These are phyloP conservation scores for Acholoe squamosa DNA, from an alignment of 2,888 invertebrate species.

Conservation along the genomic window DNA sequence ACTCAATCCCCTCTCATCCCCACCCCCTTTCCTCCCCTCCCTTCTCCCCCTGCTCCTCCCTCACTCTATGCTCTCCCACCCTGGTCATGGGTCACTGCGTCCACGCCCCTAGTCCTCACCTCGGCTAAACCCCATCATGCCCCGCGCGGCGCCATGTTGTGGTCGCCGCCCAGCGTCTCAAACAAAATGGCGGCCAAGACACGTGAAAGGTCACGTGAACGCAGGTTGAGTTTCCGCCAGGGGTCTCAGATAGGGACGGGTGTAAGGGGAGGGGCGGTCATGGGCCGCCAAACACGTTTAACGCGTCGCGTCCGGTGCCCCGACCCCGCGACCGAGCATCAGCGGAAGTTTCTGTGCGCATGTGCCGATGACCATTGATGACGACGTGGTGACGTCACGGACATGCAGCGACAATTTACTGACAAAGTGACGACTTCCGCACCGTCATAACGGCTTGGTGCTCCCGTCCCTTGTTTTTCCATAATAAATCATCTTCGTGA, in stretches of 20 bases:
- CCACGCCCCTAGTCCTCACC: background rate
- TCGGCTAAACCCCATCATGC: background rate
- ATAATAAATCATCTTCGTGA: constrained; percentile 12
- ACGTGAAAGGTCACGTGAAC: constrained; percentile 14
- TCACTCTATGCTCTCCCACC: background rate
- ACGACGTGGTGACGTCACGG: constrained; percentile 49
- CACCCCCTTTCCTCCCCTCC: background rate
- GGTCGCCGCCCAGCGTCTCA: background rate
- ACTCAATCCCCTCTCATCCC: constrained; percentile 50
- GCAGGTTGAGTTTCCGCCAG: background rate
- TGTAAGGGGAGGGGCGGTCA: background rate
- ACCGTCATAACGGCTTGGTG: constrained; percentile 30
- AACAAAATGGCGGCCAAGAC: constrained; percentile 21
- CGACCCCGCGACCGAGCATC: background rate
- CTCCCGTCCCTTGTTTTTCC: background rate
- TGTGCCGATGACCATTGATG: constrained; percentile 2
- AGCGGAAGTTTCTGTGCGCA: constrained; percentile 23
- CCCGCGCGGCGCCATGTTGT: background rate
- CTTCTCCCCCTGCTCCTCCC: background rate
- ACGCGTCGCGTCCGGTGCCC: background rate
- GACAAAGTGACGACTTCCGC: constrained; percentile 26
- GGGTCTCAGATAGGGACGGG: background rate
- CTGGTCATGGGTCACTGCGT: background rate
- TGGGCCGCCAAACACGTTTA: constrained; percentile 21
- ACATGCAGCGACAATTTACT: background rate